These are phyloP conservation scores for Mythimna impura DNA, from an alignment of 2,888 invertebrate genomes.

Conservation along the genomic window DNA sequence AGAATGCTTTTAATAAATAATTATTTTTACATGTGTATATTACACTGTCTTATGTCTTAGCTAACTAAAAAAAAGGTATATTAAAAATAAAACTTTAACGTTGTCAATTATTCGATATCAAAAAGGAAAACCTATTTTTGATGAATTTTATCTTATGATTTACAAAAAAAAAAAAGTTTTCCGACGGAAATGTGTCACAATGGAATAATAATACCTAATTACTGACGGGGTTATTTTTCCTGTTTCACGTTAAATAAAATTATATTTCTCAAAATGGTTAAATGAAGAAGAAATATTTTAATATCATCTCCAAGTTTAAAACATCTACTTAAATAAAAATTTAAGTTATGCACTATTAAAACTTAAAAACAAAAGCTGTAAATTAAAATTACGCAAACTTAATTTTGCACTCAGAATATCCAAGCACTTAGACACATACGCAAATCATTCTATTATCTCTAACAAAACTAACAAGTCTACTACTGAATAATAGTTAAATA, in stretches of 20 bases:
- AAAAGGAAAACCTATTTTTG: not conserved
- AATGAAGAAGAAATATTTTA: not conserved
- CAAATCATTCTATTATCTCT: slow-evolving; percentile 3
- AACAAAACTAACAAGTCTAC: slow-evolving; percentile 7
- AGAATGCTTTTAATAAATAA: not conserved
- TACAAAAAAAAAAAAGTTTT: no score
- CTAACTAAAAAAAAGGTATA: no score
- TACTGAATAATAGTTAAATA: not conserved
- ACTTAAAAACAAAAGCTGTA: not conserved
- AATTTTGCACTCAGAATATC: not conserved
- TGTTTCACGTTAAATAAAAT: no score
- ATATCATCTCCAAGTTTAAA: not conserved
- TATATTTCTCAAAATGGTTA: no score
- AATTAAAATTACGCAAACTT: not conserved
- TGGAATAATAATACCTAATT: not conserved
- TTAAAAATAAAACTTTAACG: no score
- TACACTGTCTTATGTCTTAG: no score
- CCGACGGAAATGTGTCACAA: no score
- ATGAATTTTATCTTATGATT: no score
- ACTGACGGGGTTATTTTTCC: not conserved
- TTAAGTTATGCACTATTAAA: no score
- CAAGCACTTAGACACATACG: not conserved
- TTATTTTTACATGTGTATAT: not conserved
- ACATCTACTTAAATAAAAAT: not conserved
- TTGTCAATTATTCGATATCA: no score